A percentile compares a stretch with the other conserved stretches of the same genome.
These are phyloP conservation scores for Selene dorsalis DNA, from an alignment of 2,797 vertebrate species.

Conservation along the genomic window DNA sequence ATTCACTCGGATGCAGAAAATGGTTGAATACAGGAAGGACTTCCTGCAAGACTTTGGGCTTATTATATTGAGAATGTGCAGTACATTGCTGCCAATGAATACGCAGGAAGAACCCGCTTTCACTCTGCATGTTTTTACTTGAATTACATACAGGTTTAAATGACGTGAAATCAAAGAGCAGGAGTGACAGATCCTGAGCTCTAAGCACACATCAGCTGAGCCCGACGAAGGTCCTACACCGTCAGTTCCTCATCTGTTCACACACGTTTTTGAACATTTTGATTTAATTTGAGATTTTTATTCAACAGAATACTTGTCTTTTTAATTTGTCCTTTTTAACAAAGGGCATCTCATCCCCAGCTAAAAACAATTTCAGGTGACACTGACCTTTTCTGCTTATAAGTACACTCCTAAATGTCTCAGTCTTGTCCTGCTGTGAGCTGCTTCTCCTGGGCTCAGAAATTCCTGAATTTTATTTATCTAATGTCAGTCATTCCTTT, in stretches of 20 bases:
- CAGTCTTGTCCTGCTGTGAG: slow-evolving; percentile 60
- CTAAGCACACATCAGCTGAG: not conserved
- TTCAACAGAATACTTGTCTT: slow-evolving; percentile 26
- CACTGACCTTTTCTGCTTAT: slow-evolving; percentile 47
- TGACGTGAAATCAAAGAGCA: not conserved
- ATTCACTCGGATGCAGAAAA: slow-evolving; percentile 38
- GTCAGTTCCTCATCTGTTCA: not conserved
- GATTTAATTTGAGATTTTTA: slow-evolving; percentile 18
- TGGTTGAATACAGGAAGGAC: slow-evolving; percentile 35
- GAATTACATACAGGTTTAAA: slow-evolving; percentile 7
- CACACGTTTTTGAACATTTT: slow-evolving; percentile 11
- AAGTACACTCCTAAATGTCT: slow-evolving; percentile 66
- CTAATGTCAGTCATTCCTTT: not conserved
- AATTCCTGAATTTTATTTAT: not conserved
- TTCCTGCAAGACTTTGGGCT: slow-evolving; percentile 46
- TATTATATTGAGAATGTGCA: slow-evolving; percentile 40
- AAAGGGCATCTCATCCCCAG: slow-evolving; percentile 32
- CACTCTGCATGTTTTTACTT: not conserved
- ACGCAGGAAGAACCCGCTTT: not conserved
- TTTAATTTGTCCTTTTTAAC: slow-evolving; percentile 41
- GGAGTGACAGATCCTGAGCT: slow-evolving; percentile 1
- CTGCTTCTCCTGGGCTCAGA: slow-evolving; percentile 8
- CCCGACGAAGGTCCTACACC: not conserved
- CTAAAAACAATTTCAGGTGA: slow-evolving; percentile 34
- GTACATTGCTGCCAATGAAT: slow-evolving; percentile 1